Conservation (phyloP, 1,140 invertebrate genomes). For the Grapholita molesta region DNA sequence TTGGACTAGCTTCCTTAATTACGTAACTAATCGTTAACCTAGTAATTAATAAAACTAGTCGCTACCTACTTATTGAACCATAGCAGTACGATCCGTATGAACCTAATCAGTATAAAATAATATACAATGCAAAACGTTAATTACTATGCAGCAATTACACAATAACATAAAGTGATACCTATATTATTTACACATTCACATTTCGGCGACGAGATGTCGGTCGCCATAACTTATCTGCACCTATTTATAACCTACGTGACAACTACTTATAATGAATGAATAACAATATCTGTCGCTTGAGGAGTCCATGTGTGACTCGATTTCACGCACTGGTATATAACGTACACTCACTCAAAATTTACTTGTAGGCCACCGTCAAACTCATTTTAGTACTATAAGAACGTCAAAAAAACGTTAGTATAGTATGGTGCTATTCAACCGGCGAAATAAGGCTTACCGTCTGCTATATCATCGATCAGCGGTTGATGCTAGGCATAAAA, state of each 20-base stretch:
- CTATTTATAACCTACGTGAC: constrained; percentile 14
- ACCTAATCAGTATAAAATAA: constrained; percentile 43
- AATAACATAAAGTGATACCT: constrained; percentile 22
- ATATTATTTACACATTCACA: constrained; percentile 27
- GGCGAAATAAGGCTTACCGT: background rate
- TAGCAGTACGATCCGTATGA: constrained; percentile 51
- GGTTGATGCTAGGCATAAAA: too few species aligned
- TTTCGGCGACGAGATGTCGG: background rate
- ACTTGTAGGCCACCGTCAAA: background rate
- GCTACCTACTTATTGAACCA: constrained; percentile 53
- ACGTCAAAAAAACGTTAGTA: background rate
- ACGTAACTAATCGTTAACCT: constrained; percentile 65
- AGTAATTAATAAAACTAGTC: constrained; percentile 75
- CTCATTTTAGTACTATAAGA: background rate
- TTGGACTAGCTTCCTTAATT: constrained; percentile 77
- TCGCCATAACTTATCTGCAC: background rate
- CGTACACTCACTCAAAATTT: background rate
- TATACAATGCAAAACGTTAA: constrained; percentile 47
- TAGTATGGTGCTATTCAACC: background rate
- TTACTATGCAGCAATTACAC: constrained; percentile 41
- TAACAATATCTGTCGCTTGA: constrained; percentile 13
- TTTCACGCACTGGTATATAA: background rate
- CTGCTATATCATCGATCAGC: too few species aligned
- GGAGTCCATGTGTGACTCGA: background rate
- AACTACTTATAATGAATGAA: constrained; percentile 7